Evolutionary conservation across 2,113 vertebrate genomes (phyloP).

Genomic region (Nothocercus julius): DNA sequence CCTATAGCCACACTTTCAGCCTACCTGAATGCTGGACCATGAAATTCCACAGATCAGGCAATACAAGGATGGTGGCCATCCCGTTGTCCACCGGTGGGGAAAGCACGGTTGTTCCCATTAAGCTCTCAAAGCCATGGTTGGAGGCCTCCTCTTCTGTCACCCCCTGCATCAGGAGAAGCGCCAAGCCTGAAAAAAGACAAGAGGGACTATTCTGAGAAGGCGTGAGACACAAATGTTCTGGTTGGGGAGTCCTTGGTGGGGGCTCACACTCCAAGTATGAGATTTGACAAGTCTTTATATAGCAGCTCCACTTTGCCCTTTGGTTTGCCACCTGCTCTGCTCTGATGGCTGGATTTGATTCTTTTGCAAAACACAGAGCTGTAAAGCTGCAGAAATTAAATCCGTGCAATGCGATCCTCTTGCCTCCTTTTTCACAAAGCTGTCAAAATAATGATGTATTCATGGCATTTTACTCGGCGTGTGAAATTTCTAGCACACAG

Average conservation of each 20-base stretch:
- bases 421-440: constrained; percentile 39
- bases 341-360: constrained; percentile 7
- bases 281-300: constrained; percentile 1
- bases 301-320: background rate
- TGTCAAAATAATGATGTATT: constrained; percentile 67
- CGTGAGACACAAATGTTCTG: constrained; percentile 12
- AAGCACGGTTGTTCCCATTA: background rate
- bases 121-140: background rate
- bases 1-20: background rate
- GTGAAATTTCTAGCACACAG: constrained; percentile 53
- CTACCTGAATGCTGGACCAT: background rate
- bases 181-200: background rate
- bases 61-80: background rate
- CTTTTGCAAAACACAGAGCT: constrained; percentile 37
- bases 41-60: background rate
- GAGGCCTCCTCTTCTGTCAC: background rate
- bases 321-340: constrained; percentile 27
- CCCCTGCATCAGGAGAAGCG: background rate
- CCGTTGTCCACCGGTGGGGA: accelerated
- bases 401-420: background rate
- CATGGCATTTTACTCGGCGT: constrained; percentile 44
- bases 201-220: background rate
- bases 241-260: background rate
- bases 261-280: background rate
- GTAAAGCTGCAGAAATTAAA: constrained; percentile 57